These are phyloP conservation scores for Drosophila neonasuta DNA, from an alignment of 2,888 invertebrate genomes.

Conservation along the genomic window DNA sequence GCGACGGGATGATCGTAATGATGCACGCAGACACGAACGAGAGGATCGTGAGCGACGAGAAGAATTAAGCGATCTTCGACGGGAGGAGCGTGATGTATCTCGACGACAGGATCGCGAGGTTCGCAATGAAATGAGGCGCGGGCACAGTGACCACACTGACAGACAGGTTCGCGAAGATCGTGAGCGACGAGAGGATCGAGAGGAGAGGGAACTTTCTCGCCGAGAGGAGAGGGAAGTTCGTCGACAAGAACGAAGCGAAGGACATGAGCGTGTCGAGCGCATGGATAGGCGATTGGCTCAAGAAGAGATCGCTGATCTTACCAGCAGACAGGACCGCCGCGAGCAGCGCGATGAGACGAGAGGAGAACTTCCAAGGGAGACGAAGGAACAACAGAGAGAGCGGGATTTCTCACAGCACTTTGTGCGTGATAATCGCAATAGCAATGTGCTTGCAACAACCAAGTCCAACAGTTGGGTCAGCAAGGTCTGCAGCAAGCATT, in stretches of 20 bases:
- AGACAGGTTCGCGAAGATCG: neutral
- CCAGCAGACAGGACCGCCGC: neutral
- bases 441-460: neutral
- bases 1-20: neutral
- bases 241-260: slow-evolving; percentile 11
- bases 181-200: neutral
- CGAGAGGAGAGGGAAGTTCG: neutral
- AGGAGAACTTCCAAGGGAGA: neutral
- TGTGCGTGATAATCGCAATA: neutral
- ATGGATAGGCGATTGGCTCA: neutral
- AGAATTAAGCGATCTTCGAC: neutral
- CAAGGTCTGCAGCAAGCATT: slow-evolving; percentile 40
- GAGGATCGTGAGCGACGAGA: neutral
- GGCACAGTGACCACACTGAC: neutral
- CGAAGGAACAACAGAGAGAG: neutral
- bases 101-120: neutral
- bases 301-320: neutral
- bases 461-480: slow-evolving; percentile 32
- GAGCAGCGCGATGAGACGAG: neutral
- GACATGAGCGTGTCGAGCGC: neutral
- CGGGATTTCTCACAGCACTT: neutral
- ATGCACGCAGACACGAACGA: neutral
- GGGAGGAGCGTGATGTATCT: neutral
- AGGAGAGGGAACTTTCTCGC: neutral
- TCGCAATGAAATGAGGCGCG: neutral